phyloP scores from a whole-genome alignment of 2,797 vertebrate species.

The Sebastes goodei region DNA sequence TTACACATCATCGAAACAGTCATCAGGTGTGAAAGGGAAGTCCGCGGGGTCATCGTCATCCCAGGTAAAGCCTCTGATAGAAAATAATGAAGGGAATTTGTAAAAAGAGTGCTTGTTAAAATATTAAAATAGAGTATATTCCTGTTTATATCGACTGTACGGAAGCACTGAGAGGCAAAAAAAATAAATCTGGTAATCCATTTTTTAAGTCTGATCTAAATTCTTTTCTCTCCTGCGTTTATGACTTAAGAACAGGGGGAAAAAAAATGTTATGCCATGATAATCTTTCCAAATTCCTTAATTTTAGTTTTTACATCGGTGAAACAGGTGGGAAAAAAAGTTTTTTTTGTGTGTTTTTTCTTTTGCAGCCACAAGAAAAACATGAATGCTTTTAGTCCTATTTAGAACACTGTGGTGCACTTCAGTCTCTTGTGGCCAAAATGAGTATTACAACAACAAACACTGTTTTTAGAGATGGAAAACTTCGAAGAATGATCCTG shows the following conservation, averaged over 20 bases:
- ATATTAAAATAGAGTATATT: neutral
- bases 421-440: neutral
- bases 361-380: no score
- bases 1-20: slow-evolving; percentile 51
- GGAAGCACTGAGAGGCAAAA: neutral
- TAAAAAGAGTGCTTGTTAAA: neutral
- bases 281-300: rapidly evolving
- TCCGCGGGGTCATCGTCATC: slow-evolving; percentile 37
- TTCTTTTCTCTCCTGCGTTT: neutral
- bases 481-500: no score
- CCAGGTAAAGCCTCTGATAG: slow-evolving; percentile 52
- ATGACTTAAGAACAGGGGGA: neutral
- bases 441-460: no score
- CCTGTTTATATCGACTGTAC: neutral
- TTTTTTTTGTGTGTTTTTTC: no score
- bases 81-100: neutral
- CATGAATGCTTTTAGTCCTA: no score
- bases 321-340: no score
- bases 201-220: neutral
- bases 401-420: neutral
- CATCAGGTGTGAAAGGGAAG: slow-evolving; percentile 40
- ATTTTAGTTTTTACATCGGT: neutral
- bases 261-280: neutral
- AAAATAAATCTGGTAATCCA: neutral
- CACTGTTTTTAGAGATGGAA: no score